These are phyloP conservation scores for Amphiura filiformis DNA, from an alignment of 35 echinoderm and acorn worm species.

Conservation along the genomic window DNA sequence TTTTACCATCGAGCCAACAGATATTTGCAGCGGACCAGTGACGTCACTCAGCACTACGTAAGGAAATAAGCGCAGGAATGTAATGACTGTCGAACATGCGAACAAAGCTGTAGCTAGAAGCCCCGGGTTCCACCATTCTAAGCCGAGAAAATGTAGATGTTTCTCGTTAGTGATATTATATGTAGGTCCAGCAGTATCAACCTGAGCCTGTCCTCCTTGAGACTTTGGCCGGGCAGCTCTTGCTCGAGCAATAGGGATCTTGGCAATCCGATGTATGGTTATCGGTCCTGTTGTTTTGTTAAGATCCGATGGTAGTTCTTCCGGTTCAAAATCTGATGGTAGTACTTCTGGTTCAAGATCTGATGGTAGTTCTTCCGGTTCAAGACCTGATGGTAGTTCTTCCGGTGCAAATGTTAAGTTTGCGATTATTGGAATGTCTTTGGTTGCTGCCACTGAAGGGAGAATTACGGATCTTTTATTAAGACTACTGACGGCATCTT, in stretches of 20 bases:
- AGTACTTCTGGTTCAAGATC: neutral
- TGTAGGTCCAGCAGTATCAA: neutral
- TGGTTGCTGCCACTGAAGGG: neutral
- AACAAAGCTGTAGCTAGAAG: conserved; percentile 50
- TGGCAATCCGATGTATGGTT: neutral
- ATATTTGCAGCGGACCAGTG: conserved; percentile 71
- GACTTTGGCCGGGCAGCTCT: no score
- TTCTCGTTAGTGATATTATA: neutral
- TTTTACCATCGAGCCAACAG: conserved; percentile 55
- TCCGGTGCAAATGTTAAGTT: neutral
- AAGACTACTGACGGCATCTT: neutral
- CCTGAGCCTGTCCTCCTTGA: neutral
- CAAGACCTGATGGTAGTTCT: neutral
- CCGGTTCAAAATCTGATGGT: neutral
- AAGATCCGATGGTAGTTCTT: neutral
- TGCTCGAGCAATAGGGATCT: neutral
- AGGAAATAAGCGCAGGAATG: conserved; percentile 57
- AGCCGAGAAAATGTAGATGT: neutral
- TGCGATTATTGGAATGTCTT: neutral
- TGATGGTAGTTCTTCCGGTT: neutral
- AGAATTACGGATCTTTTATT: neutral
- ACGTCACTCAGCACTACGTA: conserved; percentile 60
- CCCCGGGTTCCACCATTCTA: conserved; percentile 21
- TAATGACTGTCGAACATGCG: conserved; percentile 35
- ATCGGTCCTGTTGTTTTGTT: neutral